Percentiles rank a stretch among this genome's conserved stretches.
Conservation (phyloP, 1,140 invertebrate species). For the Meloidogyne chitwoodi region DNA sequence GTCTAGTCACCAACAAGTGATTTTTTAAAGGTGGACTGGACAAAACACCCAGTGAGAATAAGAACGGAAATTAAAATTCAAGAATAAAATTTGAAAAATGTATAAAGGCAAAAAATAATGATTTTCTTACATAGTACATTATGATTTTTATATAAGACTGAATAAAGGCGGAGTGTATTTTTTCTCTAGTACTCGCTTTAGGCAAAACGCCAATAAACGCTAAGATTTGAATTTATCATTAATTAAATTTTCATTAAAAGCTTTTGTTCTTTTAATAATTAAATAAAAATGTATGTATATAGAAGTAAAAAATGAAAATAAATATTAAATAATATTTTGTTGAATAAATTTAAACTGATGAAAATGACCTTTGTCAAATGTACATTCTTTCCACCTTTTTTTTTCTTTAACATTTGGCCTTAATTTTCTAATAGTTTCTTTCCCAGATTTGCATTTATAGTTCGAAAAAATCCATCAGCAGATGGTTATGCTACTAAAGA, state of each 20-base stretch:
- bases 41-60: constrained; percentile 17
- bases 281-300: neutral
- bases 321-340: neutral
- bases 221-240: neutral
- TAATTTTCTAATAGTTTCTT: neutral
- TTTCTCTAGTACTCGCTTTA: neutral
- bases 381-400: neutral
- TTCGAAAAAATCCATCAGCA: neutral
- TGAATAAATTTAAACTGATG: neutral
- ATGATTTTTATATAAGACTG: neutral
- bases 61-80: neutral
- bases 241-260: too few species aligned
- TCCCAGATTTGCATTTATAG: neutral
- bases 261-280: neutral
- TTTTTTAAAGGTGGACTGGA: constrained; percentile 15
- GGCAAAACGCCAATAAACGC: neutral
- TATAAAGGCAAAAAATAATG: neutral
- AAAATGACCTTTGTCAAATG: neutral
- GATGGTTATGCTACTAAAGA: neutral
- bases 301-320: neutral
- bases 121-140: neutral
- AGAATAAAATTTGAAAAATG: neutral
- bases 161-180: neutral
- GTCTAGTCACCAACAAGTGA: constrained; percentile 17
- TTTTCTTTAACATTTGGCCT: neutral